A percentile compares a stretch with the other conserved stretches of the same genome.
Evolutionary conservation across 2,888 invertebrate species (phyloP).

Genomic region (Belgica antarctica): DNA sequence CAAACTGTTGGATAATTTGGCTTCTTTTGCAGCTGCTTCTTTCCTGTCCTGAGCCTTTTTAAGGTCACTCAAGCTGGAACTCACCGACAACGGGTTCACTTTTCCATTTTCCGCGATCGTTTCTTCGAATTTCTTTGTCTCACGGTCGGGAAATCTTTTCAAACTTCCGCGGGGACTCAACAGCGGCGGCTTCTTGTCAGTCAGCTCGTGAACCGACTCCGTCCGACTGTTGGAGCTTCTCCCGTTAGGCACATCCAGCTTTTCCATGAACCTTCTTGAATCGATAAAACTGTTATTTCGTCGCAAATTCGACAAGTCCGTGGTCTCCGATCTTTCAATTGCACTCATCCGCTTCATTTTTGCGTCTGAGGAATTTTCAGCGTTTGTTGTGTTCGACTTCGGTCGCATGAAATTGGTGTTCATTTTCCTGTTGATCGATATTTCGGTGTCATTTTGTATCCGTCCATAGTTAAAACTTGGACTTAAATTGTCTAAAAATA

Average conservation of each 20-base stretch:
- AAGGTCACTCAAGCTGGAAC: constrained; percentile 35
- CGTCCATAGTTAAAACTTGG: constrained; percentile 59
- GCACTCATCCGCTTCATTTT: constrained; percentile 35
- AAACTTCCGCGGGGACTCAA: constrained; percentile 31
- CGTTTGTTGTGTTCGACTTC: background rate
- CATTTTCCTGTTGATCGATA: constrained; percentile 53
- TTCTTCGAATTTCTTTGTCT: too few relatives aligned
- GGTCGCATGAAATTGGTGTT: constrained; percentile 49
- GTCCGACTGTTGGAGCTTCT: background rate
- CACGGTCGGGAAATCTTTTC: background rate
- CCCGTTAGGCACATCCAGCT: background rate
- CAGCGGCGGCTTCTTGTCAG: constrained; percentile 13
- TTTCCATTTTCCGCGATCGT: background rate
- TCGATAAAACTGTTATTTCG: constrained; percentile 41
- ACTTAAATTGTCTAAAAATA: constrained; percentile 57
- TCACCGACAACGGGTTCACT: background rate
- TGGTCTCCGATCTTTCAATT: constrained; percentile 37
- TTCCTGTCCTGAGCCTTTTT: background rate
- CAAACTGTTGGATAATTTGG: constrained; percentile 13
- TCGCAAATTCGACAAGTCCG: constrained; percentile 23
- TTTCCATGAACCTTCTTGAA: background rate
- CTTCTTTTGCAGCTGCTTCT: background rate
- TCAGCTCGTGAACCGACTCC: background rate
- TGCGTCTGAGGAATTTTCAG: constrained; percentile 29
- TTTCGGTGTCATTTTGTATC: constrained; percentile 61